These are phyloP conservation scores for Protula sp. DNA, from an alignment of 2,888 invertebrate species.

Conservation along the genomic window DNA sequence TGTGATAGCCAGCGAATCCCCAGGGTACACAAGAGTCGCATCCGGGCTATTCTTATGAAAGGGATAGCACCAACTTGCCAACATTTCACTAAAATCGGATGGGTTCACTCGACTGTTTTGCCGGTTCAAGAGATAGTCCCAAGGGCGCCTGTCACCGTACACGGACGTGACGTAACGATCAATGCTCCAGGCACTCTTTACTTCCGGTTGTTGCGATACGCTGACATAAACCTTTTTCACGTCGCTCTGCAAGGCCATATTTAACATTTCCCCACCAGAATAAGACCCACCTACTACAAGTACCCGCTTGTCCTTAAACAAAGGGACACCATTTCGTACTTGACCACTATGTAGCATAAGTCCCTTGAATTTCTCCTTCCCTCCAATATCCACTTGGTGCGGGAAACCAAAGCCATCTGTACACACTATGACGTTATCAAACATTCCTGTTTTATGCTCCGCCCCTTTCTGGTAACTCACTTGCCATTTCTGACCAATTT, in stretches of 20 bases:
- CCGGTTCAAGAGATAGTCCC: background rate
- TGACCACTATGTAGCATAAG: background rate
- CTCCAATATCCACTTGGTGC: background rate
- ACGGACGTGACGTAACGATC: background rate
- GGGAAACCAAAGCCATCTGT: background rate
- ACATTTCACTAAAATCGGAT: too few relatives aligned
- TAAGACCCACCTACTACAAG: background rate
- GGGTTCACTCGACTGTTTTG: background rate
- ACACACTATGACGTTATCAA: background rate
- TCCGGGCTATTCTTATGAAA: too few relatives aligned
- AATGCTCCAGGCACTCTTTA: background rate
- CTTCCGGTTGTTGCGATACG: background rate
- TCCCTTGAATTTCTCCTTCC: background rate
- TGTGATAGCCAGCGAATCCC: background rate
- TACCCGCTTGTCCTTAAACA: background rate
- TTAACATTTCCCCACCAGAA: background rate
- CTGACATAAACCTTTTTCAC: background rate
- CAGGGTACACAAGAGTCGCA: background rate
- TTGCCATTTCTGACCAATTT: background rate
- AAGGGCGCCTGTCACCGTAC: background rate
- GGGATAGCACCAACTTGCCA: too few relatives aligned
- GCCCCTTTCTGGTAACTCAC: background rate
- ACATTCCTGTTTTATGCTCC: background rate
- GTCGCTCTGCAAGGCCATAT: background rate
- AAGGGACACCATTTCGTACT: background rate